Percentiles rank a stretch among this genome's conserved stretches.
Evolutionary conservation across 2,113 vertebrate genomes (phyloP).

Genomic region (Excalfactoria chinensis): DNA sequence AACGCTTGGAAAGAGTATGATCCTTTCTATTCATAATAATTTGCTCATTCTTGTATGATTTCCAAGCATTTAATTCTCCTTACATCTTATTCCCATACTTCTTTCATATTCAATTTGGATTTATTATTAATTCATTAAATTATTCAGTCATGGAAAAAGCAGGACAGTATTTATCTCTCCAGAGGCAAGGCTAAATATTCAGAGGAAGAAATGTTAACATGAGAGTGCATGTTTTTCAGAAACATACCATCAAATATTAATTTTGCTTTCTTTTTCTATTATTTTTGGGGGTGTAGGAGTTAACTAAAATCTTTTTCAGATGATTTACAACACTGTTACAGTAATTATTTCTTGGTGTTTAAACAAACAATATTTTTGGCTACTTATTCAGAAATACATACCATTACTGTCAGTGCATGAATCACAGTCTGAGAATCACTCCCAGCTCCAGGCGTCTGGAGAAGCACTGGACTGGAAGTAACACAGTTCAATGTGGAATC

Average conservation of each 20-base stretch:
- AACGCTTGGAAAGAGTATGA: background rate
- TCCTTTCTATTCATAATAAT: background rate
- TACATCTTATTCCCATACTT: background rate
- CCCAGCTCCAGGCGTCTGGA: background rate
- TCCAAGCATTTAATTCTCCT: background rate
- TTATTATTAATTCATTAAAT: background rate
- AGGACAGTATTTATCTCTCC: background rate
- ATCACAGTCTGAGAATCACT: slow-evolving; percentile 6
- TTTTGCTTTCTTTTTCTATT: background rate
- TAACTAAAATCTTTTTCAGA: background rate
- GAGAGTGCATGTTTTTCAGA: background rate
- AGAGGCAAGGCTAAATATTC: background rate
- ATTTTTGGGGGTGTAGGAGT: background rate
- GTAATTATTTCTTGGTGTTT: background rate
- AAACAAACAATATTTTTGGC: slow-evolving; percentile 21
- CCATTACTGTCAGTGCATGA: background rate
- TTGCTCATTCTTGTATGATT: background rate
- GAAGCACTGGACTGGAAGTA: background rate
- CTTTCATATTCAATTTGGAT: background rate
- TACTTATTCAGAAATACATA: background rate
- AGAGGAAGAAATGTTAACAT: background rate
- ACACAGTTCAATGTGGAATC: background rate
- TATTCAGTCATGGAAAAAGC: background rate
- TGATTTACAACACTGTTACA: background rate
- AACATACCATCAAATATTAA: background rate